These are phyloP conservation scores for Dendrolimus houi DNA, from an alignment of 2,888 invertebrate species.

Conservation along the genomic window DNA sequence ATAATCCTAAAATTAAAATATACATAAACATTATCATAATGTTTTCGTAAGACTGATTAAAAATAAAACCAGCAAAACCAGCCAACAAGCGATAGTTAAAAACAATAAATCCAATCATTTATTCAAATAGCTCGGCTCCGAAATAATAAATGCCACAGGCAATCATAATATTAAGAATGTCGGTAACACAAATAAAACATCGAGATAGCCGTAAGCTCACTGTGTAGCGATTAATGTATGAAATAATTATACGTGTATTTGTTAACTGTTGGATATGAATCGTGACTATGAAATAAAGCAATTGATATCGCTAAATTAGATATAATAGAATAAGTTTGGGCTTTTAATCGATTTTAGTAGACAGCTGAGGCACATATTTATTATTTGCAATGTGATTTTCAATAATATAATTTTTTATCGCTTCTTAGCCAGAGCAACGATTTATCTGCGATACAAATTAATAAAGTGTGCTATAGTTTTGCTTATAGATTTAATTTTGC, in stretches of 20 bases:
- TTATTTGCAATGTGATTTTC: too few species aligned
- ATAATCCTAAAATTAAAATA: too few species aligned
- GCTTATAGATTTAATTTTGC: too few species aligned
- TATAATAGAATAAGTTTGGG: constrained; percentile 1
- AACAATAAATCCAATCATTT: neutral
- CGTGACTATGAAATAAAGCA: constrained; percentile 23
- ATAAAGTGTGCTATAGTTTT: too few species aligned
- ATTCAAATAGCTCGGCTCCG: neutral
- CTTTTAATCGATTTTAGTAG: neutral
- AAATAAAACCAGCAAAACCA: neutral
- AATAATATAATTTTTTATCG: too few species aligned
- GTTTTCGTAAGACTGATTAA: neutral
- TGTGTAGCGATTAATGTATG: constrained; percentile 28
- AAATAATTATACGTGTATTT: constrained; percentile 35
- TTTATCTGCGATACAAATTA: too few species aligned
- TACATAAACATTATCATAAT: too few species aligned
- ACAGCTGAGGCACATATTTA: neutral
- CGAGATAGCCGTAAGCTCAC: constrained; percentile 17
- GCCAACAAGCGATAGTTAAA: neutral
- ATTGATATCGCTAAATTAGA: constrained; percentile 7
- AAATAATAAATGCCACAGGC: constrained; percentile 15
- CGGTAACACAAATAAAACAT: constrained; percentile 20
- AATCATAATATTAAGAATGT: constrained; percentile 25
- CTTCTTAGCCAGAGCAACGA: too few species aligned
- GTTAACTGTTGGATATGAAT: constrained; percentile 32